These are phyloP conservation scores for Bovichtus variegatus DNA, from an alignment of 2,797 vertebrate genomes.

Conservation along the genomic window DNA sequence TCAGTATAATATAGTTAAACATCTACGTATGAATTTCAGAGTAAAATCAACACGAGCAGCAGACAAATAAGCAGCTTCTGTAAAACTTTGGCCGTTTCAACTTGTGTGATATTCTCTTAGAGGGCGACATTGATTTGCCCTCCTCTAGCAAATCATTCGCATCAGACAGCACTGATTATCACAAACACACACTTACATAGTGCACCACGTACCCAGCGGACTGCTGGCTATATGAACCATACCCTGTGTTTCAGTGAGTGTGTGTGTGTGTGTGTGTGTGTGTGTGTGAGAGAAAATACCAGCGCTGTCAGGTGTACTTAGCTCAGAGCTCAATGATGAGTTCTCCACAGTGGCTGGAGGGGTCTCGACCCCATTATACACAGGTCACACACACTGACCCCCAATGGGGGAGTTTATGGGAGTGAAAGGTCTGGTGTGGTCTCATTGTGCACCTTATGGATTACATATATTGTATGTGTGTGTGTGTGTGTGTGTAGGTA, in stretches of 20 bases:
- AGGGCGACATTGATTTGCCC: slow-evolving; percentile 33
- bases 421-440: slow-evolving; percentile 18
- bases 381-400: slow-evolving; percentile 46
- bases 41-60: not conserved
- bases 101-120: slow-evolving; percentile 6
- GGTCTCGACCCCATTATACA: slow-evolving; percentile 51
- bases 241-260: not conserved
- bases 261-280: not conserved
- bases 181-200: not conserved
- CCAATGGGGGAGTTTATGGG: slow-evolving; percentile 1
- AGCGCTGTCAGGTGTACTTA: slow-evolving; percentile 48
- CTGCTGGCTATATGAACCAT: not conserved
- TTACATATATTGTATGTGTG: not conserved
- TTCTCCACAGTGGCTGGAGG: slow-evolving; percentile 50
- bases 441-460: slow-evolving; percentile 27
- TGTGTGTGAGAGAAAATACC: not conserved
- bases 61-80: not conserved
- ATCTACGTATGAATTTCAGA: not conserved
- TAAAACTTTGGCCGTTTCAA: not conserved
- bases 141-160: slow-evolving; percentile 4
- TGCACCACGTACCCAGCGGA: not conserved
- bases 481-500: not conserved
- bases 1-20: no score
- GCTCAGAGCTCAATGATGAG: slow-evolving; percentile 44
- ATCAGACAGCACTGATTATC: slow-evolving; percentile 7